phyloP scores from a whole-genome alignment of 2,797 vertebrate genomes.

The Protosalanx chinensis region DNA sequence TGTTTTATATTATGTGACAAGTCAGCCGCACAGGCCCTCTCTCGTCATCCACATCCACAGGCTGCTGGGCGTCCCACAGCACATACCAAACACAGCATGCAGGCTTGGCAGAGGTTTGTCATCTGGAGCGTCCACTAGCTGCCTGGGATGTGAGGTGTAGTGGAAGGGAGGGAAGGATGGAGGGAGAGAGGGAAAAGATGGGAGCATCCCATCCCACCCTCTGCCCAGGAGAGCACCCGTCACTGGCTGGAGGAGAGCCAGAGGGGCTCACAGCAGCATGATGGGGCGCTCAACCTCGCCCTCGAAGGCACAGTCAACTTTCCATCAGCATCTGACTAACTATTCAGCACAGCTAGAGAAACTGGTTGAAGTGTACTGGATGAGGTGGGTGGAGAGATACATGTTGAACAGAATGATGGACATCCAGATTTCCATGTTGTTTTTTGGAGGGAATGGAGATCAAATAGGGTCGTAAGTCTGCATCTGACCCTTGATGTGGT shows the following conservation, averaged over 20 bases:
- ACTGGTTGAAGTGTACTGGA: constrained; percentile 38
- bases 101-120: constrained; percentile 79
- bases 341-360: constrained; percentile 26
- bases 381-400: constrained; percentile 49
- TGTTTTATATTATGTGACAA: constrained; percentile 12
- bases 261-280: background rate
- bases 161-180: constrained; percentile 21
- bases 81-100: constrained; percentile 87
- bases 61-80: constrained; percentile 74
- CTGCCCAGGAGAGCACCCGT: constrained; percentile 44
- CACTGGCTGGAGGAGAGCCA: background rate
- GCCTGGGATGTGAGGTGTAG: constrained; percentile 61
- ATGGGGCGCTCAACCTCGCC: constrained; percentile 1
- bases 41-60: constrained; percentile 90
- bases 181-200: constrained; percentile 15
- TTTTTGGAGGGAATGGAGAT: constrained; percentile 24
- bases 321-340: background rate
- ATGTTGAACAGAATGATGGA: constrained; percentile 16
- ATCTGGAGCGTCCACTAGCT: constrained; percentile 82
- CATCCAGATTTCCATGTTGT: background rate
- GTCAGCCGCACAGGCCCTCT: constrained; percentile 73
- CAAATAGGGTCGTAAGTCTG: constrained; percentile 5
- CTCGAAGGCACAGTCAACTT: background rate
- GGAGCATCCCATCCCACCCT: constrained; percentile 19
- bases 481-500: constrained; percentile 2